Evolutionary conservation across 2,113 vertebrate species (phyloP), one percentile per base, ranked within the genome.

Genomic region (Grallaria varia): DNA sequence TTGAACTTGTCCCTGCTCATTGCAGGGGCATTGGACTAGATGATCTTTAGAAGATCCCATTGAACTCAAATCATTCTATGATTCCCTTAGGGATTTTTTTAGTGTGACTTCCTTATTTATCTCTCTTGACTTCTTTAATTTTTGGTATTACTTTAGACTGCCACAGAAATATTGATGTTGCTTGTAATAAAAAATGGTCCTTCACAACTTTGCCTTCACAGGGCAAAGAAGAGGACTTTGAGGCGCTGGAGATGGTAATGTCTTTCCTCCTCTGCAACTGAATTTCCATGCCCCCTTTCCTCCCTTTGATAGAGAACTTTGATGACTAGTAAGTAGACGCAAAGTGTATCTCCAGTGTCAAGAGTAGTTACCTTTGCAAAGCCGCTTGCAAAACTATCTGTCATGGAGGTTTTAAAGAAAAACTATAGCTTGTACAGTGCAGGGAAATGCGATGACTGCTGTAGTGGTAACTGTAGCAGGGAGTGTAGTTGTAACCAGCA

Each of bases 401-500:
- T 62, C 27, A 7, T 28, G 49, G 24, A 45, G 40, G 17, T 30
- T 92, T 87, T 68, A 49, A 84, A 60, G 39, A 64, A 37, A 67
- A 91, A 21, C 24, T 74, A 75, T 67, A 74, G 47, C 68, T 95
- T 3, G 1, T 37, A 25, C 27, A 59, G 60, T 67, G 44, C 69
- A 93, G 80, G 63, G 49, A 68, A 89, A 67, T 84, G 62, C 0
- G 4, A 42, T 60, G 56, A 60, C 63, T 75, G 77, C 53, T 85
- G 45, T 56, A 64, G 55, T 84, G 33, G 50, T 69, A 33, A 63
- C 74, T 87, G 63, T 42, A 85, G 63, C 79, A 76, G 82, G 42
- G 81, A 93, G n/a, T 77, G 50, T 45, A 91, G 74, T 53, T 96
- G 74, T 73, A 76, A 91, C 88, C 84, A 94, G 84, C 95, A 95